These are phyloP conservation scores for Orthosia gracilis DNA, from an alignment of 2,888 invertebrate genomes.

Conservation along the genomic window DNA sequence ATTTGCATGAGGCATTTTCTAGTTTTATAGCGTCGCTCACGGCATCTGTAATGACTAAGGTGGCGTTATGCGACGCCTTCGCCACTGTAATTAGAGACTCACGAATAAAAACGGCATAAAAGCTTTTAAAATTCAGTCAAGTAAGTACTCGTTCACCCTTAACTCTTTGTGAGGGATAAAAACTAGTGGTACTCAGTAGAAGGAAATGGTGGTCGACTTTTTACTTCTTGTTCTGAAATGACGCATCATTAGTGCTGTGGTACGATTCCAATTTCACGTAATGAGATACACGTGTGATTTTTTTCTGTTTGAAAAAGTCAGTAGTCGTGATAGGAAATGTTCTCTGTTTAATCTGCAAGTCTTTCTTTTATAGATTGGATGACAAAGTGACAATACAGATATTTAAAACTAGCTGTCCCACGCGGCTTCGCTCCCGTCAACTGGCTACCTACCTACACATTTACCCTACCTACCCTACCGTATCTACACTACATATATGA, in stretches of 20 bases:
- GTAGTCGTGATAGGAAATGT: not conserved
- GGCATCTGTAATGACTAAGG: constrained; percentile 87
- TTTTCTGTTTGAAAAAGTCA: not conserved
- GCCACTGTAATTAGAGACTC: constrained; percentile 84
- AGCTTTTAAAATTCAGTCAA: constrained; percentile 80
- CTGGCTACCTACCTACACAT: too few relatives aligned
- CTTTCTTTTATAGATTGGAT: not conserved
- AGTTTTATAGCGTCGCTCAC: constrained; percentile 86
- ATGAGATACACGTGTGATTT: not conserved
- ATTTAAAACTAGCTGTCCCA: too few relatives aligned
- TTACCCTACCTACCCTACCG: too few relatives aligned
- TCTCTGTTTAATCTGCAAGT: not conserved
- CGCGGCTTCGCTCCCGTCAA: too few relatives aligned
- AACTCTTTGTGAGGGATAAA: constrained; percentile 56
- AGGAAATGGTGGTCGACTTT: constrained; percentile 47
- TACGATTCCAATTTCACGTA: constrained; percentile 9
- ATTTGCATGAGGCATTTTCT: constrained; percentile 87
- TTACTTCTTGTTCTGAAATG: constrained; percentile 33
- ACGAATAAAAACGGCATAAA: constrained; percentile 81
- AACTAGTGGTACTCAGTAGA: constrained; percentile 52
- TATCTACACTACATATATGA: too few relatives aligned
- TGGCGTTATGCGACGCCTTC: constrained; percentile 86
- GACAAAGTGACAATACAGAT: not conserved
- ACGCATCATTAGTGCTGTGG: constrained; percentile 31
- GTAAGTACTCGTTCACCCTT: constrained; percentile 61